Base-by-base conservation (phyloP, 1,140 invertebrate genomes). In the Ditylenchus dipsaci region DNA sequence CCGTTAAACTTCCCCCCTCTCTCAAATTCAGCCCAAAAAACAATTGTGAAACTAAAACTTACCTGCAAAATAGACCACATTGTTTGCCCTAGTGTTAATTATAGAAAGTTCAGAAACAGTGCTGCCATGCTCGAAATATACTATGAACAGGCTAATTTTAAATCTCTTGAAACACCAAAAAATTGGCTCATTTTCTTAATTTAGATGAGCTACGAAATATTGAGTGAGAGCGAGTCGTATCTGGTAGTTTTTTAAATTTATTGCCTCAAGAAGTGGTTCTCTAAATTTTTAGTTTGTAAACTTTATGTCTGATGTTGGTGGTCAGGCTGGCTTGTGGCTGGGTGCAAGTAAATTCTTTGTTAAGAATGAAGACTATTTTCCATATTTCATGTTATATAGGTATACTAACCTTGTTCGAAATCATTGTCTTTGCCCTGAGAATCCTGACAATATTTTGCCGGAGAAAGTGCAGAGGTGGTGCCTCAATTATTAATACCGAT, bases 81-180 rank as follows among this genome's bases (percentile, higher is more conserved):
- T 23, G 9, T n/a, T 26, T 8, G 8, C 27, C 8, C 58, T 11
- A 66, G 8, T 9, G 9, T 26, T 17, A 29, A 29, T 13, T 19
- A 67, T 7, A 38, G 29, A 17, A 67, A 21, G 43, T 72, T 53
- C 59, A 78, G 77, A 8, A 58, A 74, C 47, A 74, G 63, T 19
- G 65, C 74, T 17, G 72, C 72, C 13, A 76, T 81, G 78, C 53
- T 81, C 15, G 80, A 81, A 71, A 78, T 81, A 30, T 81, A 83
- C 57, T 81, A 81, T 58, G 80, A 81, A 63, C 80, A 83, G 61
- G 83, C 83, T 81, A 78, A 69, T 43, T 53, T 21, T 38, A 5
- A 11, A 38, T 38, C 11, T 11, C 33, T 38, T n/a, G n/a, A n/a
- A 38, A 38, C 33, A 38, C 33, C 33, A 38, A 38, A 38, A 38